Evolutionary conservation across 2,113 vertebrate genomes (phyloP).

Genomic region (Polypterus senegalus): DNA sequence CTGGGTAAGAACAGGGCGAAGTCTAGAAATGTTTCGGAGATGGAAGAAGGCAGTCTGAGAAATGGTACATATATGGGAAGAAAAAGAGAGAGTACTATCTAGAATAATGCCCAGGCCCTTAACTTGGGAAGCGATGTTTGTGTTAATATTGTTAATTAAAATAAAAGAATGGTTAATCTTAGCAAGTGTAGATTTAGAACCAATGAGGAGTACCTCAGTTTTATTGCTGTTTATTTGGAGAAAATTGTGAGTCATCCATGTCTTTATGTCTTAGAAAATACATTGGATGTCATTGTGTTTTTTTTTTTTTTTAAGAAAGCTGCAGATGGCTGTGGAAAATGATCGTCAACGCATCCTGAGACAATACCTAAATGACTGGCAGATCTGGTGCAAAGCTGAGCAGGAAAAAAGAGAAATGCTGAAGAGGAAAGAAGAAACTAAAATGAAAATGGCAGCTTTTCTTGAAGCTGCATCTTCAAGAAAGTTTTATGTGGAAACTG

Average conservation of each 20-base stretch:
- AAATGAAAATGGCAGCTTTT: conserved; percentile 67
- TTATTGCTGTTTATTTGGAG: too few species aligned
- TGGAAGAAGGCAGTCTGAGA: too few species aligned
- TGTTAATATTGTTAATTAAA: too few species aligned
- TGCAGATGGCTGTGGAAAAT: conserved; percentile 53
- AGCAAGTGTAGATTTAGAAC: too few species aligned
- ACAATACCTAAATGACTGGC: conserved; percentile 63
- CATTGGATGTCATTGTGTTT: conserved; percentile 5
- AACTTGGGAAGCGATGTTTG: conserved; percentile 11
- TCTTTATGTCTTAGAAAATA: conserved; percentile 8
- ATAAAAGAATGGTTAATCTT: too few species aligned
- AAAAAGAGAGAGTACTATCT: neutral
- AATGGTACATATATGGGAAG: too few species aligned
- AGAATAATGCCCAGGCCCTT: conserved; percentile 15
- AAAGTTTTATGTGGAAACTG: conserved; percentile 23
- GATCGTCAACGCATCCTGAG: conserved; percentile 54
- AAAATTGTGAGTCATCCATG: too few species aligned
- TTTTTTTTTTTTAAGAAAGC: conserved; percentile 46
- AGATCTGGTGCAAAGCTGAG: conserved; percentile 51
- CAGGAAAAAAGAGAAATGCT: conserved; percentile 47
- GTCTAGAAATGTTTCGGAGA: too few species aligned
- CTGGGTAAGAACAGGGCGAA: too few species aligned
- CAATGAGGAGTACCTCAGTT: too few species aligned
- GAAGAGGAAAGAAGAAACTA: conserved; percentile 56
- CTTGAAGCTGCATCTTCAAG: conserved; percentile 51